Conservation (phyloP, 2,797 vertebrate genomes). For the Sylvilagus floridanus region DNA sequence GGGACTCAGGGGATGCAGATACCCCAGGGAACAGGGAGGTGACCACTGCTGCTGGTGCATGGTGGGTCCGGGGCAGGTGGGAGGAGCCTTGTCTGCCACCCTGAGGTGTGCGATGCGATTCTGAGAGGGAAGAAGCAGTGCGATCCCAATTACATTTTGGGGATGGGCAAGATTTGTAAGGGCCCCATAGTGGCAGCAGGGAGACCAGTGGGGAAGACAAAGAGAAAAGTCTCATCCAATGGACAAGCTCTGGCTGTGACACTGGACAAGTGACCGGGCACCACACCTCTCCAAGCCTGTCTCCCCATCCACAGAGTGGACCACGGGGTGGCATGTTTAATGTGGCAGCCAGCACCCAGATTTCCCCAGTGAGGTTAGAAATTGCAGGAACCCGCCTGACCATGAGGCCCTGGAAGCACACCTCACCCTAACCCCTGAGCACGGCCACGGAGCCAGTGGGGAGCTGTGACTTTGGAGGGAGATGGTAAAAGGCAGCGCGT, state of each 20-base stretch:
- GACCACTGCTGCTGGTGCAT: not conserved
- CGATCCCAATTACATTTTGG: not conserved
- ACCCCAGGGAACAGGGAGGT: not conserved
- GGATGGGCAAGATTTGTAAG: not conserved
- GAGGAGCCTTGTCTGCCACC: not conserved
- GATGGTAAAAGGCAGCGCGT: not conserved
- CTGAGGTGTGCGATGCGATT: not conserved
- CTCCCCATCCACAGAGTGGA: constrained; percentile 4
- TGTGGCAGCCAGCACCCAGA: not conserved
- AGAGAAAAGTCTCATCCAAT: not conserved
- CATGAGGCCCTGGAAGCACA: too few relatives aligned
- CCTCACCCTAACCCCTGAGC: not conserved
- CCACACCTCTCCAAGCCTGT: not conserved
- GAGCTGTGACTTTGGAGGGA: not conserved
- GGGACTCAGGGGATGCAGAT: not conserved
- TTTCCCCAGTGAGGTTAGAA: not conserved
- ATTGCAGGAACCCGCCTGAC: too few relatives aligned
- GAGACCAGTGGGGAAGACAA: not conserved
- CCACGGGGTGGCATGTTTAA: not conserved
- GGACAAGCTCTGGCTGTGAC: not conserved
- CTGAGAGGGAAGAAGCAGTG: not conserved
- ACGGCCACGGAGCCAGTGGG: not conserved
- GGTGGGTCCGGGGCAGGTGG: too few relatives aligned
- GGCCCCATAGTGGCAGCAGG: not conserved
- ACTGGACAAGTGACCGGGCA: not conserved